These are phyloP conservation scores for Muraenolepis orangiensis DNA, from an alignment of 2,797 vertebrate genomes.

Conservation along the genomic window DNA sequence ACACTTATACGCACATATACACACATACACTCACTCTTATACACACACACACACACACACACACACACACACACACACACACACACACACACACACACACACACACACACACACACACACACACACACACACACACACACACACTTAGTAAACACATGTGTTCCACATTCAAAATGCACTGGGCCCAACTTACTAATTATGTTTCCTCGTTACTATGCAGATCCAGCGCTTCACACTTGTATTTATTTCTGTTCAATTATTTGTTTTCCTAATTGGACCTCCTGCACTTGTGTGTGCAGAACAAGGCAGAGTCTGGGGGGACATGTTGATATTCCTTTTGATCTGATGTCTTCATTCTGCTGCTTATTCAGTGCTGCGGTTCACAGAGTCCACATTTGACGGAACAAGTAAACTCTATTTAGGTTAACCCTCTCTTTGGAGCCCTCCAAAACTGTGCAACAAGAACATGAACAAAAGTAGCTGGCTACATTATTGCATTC, in stretches of 20 bases:
- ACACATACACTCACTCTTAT: no score
- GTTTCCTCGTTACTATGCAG: conserved; percentile 58
- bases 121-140: no score
- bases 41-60: neutral
- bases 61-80: neutral
- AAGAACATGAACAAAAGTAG: conserved; percentile 37
- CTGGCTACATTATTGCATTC: conserved; percentile 30
- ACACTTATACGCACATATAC: neutral
- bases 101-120: no score
- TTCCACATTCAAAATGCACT: conserved; percentile 67
- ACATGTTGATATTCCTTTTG: conserved; percentile 75
- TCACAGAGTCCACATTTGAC: conserved; percentile 67
- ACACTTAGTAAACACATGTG: neutral
- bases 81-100: neutral
- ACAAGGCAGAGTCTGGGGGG: conserved; percentile 67
- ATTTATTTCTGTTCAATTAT: conserved; percentile 78
- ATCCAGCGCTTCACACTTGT: conserved; percentile 59
- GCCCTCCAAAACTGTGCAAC: conserved; percentile 61
- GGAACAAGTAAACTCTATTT: conserved; percentile 75
- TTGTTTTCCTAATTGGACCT: conserved; percentile 76
- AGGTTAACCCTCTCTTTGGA: conserved; percentile 72
- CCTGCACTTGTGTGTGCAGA: conserved; percentile 61
- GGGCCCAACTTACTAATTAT: conserved; percentile 61
- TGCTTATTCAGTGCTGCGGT: conserved; percentile 62
- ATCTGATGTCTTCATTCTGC: conserved; percentile 72